These are phyloP conservation scores for Drosophila testacea DNA, from an alignment of 2,888 invertebrate species.

Conservation along the genomic window DNA sequence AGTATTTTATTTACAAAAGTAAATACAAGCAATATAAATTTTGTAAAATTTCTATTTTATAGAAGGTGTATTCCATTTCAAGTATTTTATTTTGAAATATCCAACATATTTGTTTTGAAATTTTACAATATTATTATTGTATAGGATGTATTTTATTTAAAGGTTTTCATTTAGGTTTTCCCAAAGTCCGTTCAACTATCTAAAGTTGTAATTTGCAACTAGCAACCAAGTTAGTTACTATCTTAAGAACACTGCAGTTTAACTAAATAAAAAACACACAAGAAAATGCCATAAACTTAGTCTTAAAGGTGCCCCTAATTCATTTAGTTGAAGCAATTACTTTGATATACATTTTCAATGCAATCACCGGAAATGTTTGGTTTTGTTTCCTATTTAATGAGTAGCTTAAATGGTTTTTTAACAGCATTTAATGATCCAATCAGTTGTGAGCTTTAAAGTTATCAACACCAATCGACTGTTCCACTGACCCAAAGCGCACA, in stretches of 20 bases:
- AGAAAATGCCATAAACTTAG: background rate
- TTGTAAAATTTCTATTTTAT: too few relatives aligned
- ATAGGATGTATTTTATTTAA: too few relatives aligned
- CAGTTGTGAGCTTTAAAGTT: conserved; percentile 23
- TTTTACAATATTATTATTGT: too few relatives aligned
- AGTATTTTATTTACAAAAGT: too few relatives aligned
- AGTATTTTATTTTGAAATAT: too few relatives aligned
- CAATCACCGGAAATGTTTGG: conserved; percentile 40
- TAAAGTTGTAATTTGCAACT: too few relatives aligned
- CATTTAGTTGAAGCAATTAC: conserved; percentile 10
- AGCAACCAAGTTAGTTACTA: background rate
- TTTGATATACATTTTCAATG: conserved; percentile 9
- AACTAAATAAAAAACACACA: too few relatives aligned
- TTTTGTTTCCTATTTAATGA: conserved; percentile 1
- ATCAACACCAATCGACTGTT: conserved; percentile 36
- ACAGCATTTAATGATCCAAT: conserved; percentile 48
- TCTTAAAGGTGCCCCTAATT: conserved; percentile 3
- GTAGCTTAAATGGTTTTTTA: conserved; percentile 15
- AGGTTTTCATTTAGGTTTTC: too few relatives aligned
- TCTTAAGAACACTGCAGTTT: background rate
- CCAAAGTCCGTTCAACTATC: too few relatives aligned
- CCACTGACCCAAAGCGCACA: conserved; percentile 64
- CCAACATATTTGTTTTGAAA: too few relatives aligned
- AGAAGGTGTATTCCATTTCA: too few relatives aligned
- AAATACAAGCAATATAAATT: too few relatives aligned